Base-by-base conservation (phyloP, 1,140 invertebrate genomes). In the Popillia japonica region DNA sequence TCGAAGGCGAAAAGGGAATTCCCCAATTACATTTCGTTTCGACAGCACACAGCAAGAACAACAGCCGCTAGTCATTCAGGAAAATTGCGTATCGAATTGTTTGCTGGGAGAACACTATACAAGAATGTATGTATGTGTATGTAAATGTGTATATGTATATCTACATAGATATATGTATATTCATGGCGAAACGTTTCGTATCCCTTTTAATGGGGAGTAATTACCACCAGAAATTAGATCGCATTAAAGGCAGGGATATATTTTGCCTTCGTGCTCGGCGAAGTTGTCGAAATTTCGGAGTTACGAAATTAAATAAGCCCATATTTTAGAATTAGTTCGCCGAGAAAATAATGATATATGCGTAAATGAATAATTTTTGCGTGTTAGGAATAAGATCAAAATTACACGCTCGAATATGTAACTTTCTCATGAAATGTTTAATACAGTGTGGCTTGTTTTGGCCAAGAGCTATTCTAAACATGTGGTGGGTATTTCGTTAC, bases 11-110 rank as follows among this genome's bases (percentile, higher is more conserved):
- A 68, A 68, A 68, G 61, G 61, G 61, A 68, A 20, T 61, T 61
- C 59, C 59, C 59, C 20, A 68, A 68, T 27, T 68, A 68, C 22
- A 68, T 68, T 27, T 34, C 27, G 61, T 27, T 68, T 22, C 61
- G 20, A 27, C 61, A 68, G 22, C 59, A 34, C 27, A 7, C 48
- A 68, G 27, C 61, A 27, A 68, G 61, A 23, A 68, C 61, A 68
- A 68, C 61, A 68, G 61, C 22, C 61, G 61, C 61, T 68, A 68
- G 61, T 68, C 61, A 68, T 68, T 68, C 61, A 22, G 7, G 20
- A 55, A 55, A 55, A 55, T 55, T 55, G 14, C 48, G 11, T 55
- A 55, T 55, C 48, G 48, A 55, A 55, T 55, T 55, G 48, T 55
- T 55, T 55, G 48, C 27, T 34, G 27, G 14, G 48, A 7, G n/a